A percentile compares a stretch with the other conserved stretches of the same genome.
Evolutionary conservation across 2,113 vertebrate genomes (phyloP).

Genomic region (Ammodytes marinus): DNA sequence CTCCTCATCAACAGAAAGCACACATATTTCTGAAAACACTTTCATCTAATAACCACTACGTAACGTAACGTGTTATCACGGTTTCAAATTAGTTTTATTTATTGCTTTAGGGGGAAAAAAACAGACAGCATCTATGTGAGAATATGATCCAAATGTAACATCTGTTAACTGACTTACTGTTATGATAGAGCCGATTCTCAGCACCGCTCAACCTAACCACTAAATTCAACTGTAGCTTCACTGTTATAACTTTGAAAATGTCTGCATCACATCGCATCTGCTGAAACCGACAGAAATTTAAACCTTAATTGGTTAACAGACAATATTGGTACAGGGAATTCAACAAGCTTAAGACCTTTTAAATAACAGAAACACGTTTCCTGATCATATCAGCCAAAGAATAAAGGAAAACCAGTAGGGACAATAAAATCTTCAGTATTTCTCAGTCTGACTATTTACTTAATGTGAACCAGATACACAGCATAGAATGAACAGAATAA

Average conservation of each 20-base stretch:
- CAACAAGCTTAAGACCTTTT: not conserved
- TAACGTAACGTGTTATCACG: not conserved
- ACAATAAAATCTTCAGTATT: not conserved
- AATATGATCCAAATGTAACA: conserved; percentile 23
- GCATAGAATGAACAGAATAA: not conserved
- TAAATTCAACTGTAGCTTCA: conserved; percentile 26
- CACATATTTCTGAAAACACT: conserved; percentile 71
- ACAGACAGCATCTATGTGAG: conserved; percentile 10
- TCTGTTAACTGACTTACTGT: conserved; percentile 8
- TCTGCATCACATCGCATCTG: not conserved
- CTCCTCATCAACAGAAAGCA: conserved; percentile 91
- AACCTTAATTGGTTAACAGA: not conserved
- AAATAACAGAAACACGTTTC: not conserved
- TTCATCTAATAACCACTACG: not conserved
- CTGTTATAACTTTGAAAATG: not conserved
- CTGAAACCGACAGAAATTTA: not conserved
- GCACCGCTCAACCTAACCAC: conserved; percentile 41
- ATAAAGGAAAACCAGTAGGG: not conserved
- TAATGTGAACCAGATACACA: not conserved
- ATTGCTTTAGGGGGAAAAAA: conserved; percentile 20
- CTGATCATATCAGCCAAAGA: not conserved
- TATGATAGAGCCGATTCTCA: not conserved
- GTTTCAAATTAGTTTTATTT: conserved; percentile 26
- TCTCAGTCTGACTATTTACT: no score
- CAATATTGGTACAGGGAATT: not conserved